These are phyloP conservation scores for Channa striata DNA, from an alignment of 2,797 vertebrate genomes.

Conservation along the genomic window DNA sequence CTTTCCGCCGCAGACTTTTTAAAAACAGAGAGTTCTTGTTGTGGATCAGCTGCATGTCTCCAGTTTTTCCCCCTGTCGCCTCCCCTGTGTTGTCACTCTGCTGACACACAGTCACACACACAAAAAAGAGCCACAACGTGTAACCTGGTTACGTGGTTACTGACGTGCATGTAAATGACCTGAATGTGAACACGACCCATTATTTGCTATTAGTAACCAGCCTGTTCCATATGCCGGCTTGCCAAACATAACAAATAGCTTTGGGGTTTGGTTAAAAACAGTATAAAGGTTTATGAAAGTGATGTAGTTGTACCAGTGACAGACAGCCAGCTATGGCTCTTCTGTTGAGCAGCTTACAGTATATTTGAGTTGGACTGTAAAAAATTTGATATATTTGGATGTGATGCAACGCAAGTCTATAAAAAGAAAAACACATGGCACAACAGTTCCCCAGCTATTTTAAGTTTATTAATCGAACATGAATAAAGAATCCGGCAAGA, in stretches of 20 bases:
- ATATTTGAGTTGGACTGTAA: no score
- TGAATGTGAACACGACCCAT: not conserved
- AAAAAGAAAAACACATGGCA: not conserved
- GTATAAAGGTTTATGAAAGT: not conserved
- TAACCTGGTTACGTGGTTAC: no score
- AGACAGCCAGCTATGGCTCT: not conserved
- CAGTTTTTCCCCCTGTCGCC: no score
- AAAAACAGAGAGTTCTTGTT: no score
- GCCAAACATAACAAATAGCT: not conserved
- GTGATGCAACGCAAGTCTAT: constrained; percentile 2
- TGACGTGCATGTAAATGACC: no score
- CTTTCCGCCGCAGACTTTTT: no score
- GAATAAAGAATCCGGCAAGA: not conserved
- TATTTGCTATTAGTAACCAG: no score
- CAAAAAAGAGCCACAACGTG: no score
- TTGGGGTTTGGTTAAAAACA: not conserved
- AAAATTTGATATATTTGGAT: not conserved
- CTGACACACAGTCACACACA: no score
- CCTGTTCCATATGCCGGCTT: not conserved
- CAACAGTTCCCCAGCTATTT: not conserved
- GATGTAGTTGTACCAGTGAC: not conserved
- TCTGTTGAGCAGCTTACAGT: not conserved
- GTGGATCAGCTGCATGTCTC: no score
- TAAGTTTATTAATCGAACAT: not conserved
- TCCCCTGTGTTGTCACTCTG: no score